Base-by-base conservation (phyloP, 2,113 vertebrate species). In the Phoenicopterus ruber region DNA sequence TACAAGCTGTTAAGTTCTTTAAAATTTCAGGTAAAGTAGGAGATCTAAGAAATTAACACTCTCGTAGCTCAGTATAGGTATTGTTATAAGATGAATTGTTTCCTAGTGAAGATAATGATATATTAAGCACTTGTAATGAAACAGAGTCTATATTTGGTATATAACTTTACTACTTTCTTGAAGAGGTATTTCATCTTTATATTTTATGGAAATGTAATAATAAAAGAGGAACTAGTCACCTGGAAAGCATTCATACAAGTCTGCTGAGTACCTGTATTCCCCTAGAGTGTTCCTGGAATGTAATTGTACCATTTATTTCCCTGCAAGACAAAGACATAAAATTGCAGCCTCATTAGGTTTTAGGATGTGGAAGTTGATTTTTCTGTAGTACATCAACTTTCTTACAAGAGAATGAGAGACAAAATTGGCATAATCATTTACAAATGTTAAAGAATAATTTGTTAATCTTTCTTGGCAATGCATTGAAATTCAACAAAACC, bases 271-370 rank as follows among this genome's bases (percentile, higher is more conserved):
- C 7, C 73, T 91, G 2, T 49, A 58, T 83, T 83, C 22, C 55
- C 32, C 69, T 29, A 31, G 36, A 84, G n/a, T 52, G 36, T 91
- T 92, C 74, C 9, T 57, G 79, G 18, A 83, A 87, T 87, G 38
- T 25, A 96, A 80, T 65, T 88, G n/a, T 65, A 38, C 14, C 25
- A 83, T 95, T 95, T 91, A 46, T 96, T 96, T 91, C 44, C 86
- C 17, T 58, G 31, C 19, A 67, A 86, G n/a, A 81, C 13, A 84
- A 40, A 95, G 17, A 38, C n/a, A 59, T 89, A 63, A 94, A 92
- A 85, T 92, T 94, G 20, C 36, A 94, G 66, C 66, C 54, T 52
- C 19, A 74, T 94, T 97, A 91, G 38, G 28, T 88, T 93, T 97
- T 94, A 67, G 47, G 25, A 71, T 57, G 12, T 59, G 12, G 17